Percentiles rank a stretch among this genome's conserved stretches.
Evolutionary conservation across 1,140 invertebrate species (phyloP).

Genomic region (Ips nitidus): DNA sequence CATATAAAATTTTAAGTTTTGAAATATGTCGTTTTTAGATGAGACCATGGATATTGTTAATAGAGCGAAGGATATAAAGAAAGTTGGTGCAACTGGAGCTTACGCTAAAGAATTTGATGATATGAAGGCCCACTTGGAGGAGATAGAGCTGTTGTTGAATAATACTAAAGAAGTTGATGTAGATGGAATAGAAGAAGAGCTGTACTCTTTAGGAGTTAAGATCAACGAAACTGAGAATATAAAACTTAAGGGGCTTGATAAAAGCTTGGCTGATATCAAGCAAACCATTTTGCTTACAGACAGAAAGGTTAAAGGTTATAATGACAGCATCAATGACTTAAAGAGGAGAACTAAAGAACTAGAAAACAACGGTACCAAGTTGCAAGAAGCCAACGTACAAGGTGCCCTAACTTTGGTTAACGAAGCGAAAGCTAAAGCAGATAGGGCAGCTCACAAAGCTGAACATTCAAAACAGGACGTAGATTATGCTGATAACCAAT

Average conservation of each 20-base stretch:
- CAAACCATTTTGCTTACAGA: slow-evolving; percentile 78
- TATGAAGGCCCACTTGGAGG: slow-evolving; percentile 82
- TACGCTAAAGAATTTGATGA: slow-evolving; percentile 92
- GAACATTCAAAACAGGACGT: slow-evolving; percentile 64
- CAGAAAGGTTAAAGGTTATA: slow-evolving; percentile 73
- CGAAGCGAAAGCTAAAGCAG: slow-evolving; percentile 70
- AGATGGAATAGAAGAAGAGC: slow-evolving; percentile 52
- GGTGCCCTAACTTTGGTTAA: slow-evolving; percentile 90
- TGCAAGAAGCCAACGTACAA: slow-evolving; percentile 94
- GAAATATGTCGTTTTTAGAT: slow-evolving; percentile 52
- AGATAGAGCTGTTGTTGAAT: slow-evolving; percentile 75
- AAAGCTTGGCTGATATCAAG: slow-evolving; percentile 72
- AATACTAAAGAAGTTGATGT: slow-evolving; percentile 61
- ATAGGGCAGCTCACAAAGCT: slow-evolving; percentile 68
- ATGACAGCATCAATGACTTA: slow-evolving; percentile 70
- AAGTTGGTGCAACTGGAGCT: slow-evolving; percentile 89
- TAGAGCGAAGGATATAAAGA: slow-evolving; percentile 87
- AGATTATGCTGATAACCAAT: slow-evolving; percentile 76
- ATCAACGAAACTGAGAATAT: slow-evolving; percentile 57
- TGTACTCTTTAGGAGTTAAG: slow-evolving; percentile 53
- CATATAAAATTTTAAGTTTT: background rate
- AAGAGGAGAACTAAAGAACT: slow-evolving; percentile 73
- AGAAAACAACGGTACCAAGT: slow-evolving; percentile 81
- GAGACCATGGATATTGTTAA: slow-evolving; percentile 75
- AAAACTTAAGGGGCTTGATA: slow-evolving; percentile 61